A percentile compares a stretch with the other conserved stretches of the same genome.
Conservation (phyloP, 1,140 invertebrate genomes). For the Parasteatoda tepidariorum region DNA sequence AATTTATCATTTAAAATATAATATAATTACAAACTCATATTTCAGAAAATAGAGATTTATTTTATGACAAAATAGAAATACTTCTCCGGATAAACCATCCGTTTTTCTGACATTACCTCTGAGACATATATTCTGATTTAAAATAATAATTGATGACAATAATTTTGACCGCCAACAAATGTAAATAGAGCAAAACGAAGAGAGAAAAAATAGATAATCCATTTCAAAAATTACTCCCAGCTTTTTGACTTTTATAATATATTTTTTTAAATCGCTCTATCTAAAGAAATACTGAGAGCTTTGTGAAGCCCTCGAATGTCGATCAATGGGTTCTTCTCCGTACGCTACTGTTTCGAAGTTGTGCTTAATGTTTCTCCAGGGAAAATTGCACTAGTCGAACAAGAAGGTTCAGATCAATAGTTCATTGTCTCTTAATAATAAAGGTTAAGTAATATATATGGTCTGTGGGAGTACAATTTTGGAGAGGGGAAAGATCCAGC, state of each 20-base stretch:
- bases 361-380: constrained; percentile 30
- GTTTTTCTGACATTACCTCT: no score
- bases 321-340: constrained; percentile 28
- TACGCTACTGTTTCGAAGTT: constrained; percentile 26
- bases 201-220: constrained; percentile 47
- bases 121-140: background rate
- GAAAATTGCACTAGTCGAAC: constrained; percentile 3
- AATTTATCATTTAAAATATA: no score
- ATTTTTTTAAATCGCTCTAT: constrained; percentile 4
- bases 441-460: constrained; percentile 55
- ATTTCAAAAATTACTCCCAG: constrained; percentile 43
- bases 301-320: background rate
- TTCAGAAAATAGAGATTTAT: no score
- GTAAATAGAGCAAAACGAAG: constrained; percentile 21
- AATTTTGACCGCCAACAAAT: constrained; percentile 39
- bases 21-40: no score
- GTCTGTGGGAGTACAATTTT: background rate
- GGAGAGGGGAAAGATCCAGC: background rate
- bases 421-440: constrained; percentile 50
- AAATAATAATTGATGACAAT: constrained; percentile 57
- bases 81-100: no score
- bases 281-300: constrained; percentile 14
- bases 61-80: no score
- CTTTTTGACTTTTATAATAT: constrained; percentile 43
- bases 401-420: constrained; percentile 36